Percentiles rank a stretch among this genome's conserved stretches.
These are phyloP conservation scores for Bombus ignitus DNA, from an alignment of 1,140 invertebrate species.

Conservation along the genomic window DNA sequence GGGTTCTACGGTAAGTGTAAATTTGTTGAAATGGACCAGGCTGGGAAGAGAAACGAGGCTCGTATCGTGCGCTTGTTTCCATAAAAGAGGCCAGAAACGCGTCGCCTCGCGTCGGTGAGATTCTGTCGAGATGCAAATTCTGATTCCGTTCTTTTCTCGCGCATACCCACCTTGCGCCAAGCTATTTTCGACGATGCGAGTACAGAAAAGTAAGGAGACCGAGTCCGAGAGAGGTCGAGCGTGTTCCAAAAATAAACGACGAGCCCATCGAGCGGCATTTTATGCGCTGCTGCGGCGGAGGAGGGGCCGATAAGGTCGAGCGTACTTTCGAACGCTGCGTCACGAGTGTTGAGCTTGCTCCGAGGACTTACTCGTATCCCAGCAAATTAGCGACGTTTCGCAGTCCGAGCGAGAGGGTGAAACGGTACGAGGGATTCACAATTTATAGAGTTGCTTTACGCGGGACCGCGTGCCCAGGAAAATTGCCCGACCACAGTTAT, in stretches of 20 bases:
- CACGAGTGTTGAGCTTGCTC: constrained; percentile 33
- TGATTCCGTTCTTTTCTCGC: constrained; percentile 49
- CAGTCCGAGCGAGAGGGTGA: neutral
- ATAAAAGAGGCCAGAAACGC: neutral
- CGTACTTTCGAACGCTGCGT: constrained; percentile 32
- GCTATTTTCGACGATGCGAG: constrained; percentile 63
- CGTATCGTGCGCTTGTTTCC: neutral
- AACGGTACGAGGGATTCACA: neutral
- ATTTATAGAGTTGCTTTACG: constrained; percentile 1
- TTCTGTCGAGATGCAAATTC: constrained; percentile 6
- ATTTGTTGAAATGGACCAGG: neutral
- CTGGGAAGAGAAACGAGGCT: too few species aligned
- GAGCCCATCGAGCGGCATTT: constrained; percentile 64
- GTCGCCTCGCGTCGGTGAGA: neutral
- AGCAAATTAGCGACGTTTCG: constrained; percentile 18
- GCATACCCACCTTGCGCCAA: constrained; percentile 61
- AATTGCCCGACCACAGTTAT: neutral
- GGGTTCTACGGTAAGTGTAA: neutral
- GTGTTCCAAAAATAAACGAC: constrained; percentile 67
- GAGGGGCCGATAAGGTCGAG: constrained; percentile 57
- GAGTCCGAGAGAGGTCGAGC: constrained; percentile 65
- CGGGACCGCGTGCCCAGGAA: neutral
- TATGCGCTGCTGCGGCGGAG: constrained; percentile 30
- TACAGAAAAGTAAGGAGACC: constrained; percentile 65
- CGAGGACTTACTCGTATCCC: neutral